Evolutionary conservation across 2,888 invertebrate species (phyloP).

Genomic region (Melinaea menophilus): DNA sequence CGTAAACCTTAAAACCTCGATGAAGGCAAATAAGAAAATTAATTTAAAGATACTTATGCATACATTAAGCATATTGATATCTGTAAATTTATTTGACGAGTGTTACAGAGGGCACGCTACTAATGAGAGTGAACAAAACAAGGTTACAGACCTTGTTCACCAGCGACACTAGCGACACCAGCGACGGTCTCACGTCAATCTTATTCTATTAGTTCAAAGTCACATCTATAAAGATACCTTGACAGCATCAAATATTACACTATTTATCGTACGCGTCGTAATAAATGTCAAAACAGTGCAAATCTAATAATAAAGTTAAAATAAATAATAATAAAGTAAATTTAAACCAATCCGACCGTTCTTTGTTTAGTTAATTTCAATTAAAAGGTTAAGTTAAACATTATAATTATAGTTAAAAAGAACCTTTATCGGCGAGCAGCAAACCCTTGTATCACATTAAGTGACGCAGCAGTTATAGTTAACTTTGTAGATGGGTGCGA

Average conservation of each 20-base stretch:
- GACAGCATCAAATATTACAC: background rate
- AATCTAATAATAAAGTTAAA: too few relatives aligned
- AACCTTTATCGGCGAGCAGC: background rate
- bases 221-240: conserved; percentile 69
- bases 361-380: too few relatives aligned
- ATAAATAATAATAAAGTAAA: too few relatives aligned
- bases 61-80: conserved; percentile 6
- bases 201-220: conserved; percentile 70
- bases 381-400: too few relatives aligned
- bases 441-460: background rate
- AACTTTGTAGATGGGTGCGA: too few relatives aligned
- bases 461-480: too few relatives aligned
- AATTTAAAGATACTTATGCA: conserved; percentile 36
- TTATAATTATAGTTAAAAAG: too few relatives aligned
- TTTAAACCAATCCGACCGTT: too few relatives aligned
- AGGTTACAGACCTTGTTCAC: conserved; percentile 54
- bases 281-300: too few relatives aligned
- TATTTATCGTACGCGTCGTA: too few relatives aligned
- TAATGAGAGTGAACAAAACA: conserved; percentile 34
- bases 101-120: conserved; percentile 18
- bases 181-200: conserved; percentile 68
- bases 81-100: conserved; percentile 15
- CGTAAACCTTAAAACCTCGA: conserved; percentile 65
- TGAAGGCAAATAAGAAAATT: conserved; percentile 44
- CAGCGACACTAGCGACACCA: conserved; percentile 39